Percentiles rank a stretch among this genome's conserved stretches.
Conservation (phyloP, 2,113 vertebrate species). For the Labrus mixtus region DNA sequence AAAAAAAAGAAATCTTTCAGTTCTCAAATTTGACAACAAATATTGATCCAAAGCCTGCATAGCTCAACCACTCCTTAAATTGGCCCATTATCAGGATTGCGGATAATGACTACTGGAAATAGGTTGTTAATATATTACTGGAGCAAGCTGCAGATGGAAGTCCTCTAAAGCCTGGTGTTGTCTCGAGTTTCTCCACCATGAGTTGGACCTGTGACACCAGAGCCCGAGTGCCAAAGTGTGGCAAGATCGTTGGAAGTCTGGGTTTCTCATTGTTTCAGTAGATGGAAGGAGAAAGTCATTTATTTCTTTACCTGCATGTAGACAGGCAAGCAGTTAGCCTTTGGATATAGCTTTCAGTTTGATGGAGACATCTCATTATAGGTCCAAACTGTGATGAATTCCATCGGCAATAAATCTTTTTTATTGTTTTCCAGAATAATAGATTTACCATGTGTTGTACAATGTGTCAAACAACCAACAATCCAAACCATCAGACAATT, state of each 20-base stretch:
- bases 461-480: background rate
- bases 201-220: slow-evolving; percentile 55
- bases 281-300: slow-evolving; percentile 32
- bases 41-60: slow-evolving; percentile 3
- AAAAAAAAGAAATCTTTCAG: background rate
- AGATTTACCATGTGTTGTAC: too few relatives aligned
- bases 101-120: slow-evolving; percentile 56
- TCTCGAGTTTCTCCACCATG: slow-evolving; percentile 57
- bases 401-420: background rate
- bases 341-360: background rate
- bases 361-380: slow-evolving; percentile 10
- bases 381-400: background rate
- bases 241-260: slow-evolving; percentile 33
- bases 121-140: slow-evolving; percentile 48
- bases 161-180: slow-evolving; percentile 49
- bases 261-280: slow-evolving; percentile 43
- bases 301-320: slow-evolving; percentile 13
- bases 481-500: too few relatives aligned
- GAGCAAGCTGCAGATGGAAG: slow-evolving; percentile 63
- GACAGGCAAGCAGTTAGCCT: slow-evolving; percentile 7
- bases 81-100: slow-evolving; percentile 27
- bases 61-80: slow-evolving; percentile 11
- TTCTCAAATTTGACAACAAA: slow-evolving; percentile 1
- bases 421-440: too few relatives aligned
- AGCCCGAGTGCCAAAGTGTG: slow-evolving; percentile 37